Conservation (phyloP, 1,140 invertebrate genomes). For the Heterodera carotae region DNA sequence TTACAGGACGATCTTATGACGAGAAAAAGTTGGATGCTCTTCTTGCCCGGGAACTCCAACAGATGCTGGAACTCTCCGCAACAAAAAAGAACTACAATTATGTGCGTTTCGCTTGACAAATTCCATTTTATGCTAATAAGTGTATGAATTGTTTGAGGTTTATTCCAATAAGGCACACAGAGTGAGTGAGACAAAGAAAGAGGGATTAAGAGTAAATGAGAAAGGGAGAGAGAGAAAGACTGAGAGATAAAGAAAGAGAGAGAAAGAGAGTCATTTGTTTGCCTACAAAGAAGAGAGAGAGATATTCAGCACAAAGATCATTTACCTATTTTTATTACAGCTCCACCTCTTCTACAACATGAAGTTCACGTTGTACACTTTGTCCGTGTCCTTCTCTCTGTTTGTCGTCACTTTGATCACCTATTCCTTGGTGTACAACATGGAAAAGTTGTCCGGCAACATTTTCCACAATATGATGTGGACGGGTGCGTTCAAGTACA, state of each 20-base stretch:
- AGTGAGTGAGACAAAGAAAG: too few relatives aligned
- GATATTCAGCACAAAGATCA: too few relatives aligned
- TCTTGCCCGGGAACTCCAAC: constrained; percentile 39
- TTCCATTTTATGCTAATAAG: neutral
- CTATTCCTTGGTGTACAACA: constrained; percentile 62
- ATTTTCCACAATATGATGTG: constrained; percentile 54
- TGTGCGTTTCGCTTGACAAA: constrained; percentile 13
- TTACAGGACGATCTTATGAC: constrained; percentile 47
- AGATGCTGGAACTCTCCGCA: constrained; percentile 36
- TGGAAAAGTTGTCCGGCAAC: constrained; percentile 59
- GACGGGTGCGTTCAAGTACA: constrained; percentile 57
- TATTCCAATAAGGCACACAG: too few relatives aligned
- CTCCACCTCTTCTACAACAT: constrained; percentile 51
- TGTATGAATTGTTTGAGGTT: too few relatives aligned
- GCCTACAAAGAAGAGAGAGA: too few relatives aligned
- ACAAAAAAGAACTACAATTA: constrained; percentile 50
- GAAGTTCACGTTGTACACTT: constrained; percentile 45
- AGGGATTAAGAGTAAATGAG: too few relatives aligned
- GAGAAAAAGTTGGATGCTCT: constrained; percentile 42
- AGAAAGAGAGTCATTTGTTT: too few relatives aligned
- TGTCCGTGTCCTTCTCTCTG: constrained; percentile 52
- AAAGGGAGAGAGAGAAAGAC: too few relatives aligned
- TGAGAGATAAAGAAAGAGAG: too few relatives aligned
- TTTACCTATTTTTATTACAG: too few relatives aligned
- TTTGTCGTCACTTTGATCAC: constrained; percentile 48